Base-by-base conservation (phyloP, 2,113 vertebrate genomes). In the Steatornis caripensis region DNA sequence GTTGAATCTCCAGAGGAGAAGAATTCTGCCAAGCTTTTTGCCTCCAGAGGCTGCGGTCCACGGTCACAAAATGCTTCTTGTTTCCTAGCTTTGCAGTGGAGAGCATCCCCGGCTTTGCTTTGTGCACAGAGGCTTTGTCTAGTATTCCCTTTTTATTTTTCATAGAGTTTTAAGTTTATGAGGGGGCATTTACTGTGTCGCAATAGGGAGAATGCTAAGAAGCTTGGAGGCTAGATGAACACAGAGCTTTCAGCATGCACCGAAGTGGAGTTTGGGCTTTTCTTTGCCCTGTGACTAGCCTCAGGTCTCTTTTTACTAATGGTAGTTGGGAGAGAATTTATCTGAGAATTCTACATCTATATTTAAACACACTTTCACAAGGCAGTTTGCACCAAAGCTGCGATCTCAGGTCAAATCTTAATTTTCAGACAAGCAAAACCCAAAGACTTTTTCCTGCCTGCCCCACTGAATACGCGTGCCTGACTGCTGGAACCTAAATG, bases 381-480 rank as follows among this genome's bases (percentile, higher is more conserved):
- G 29, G 41, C 10, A 6, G 8, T 4, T 77, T 70, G 51, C 2
- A 4, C 13, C 46, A 84, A 80, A 96, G 23, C 49, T 58, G 37
- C 72, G 54, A 83, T 65, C 26, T 66, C 12, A 62, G 23, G 51
- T 86, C 23, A 43, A 7, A 9, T 21, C 66, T 51, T 79, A 85
- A 72, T 82, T 87, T 92, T 75, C 58, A 77, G 62, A 5, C 22
- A 57, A 64, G 49, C 19, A 65, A 53, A 85, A 65, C 9, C 41
- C 29, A 15, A 5, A 39, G 41, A 80, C 45, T 37, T 54, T 58
- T 91, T 89, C 10, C 34, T 74, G 4, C 0, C 1, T 89, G 15
- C 26, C 27, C 27, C 30, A 11, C 30, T 48, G 46, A 37, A 16
- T 54, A 24, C n/a, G 4, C 1, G 1, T 1, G 0, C 15, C 27